These are phyloP conservation scores for Nematopogon swammerdamellus DNA, from an alignment of 2,888 invertebrate genomes.

Conservation along the genomic window DNA sequence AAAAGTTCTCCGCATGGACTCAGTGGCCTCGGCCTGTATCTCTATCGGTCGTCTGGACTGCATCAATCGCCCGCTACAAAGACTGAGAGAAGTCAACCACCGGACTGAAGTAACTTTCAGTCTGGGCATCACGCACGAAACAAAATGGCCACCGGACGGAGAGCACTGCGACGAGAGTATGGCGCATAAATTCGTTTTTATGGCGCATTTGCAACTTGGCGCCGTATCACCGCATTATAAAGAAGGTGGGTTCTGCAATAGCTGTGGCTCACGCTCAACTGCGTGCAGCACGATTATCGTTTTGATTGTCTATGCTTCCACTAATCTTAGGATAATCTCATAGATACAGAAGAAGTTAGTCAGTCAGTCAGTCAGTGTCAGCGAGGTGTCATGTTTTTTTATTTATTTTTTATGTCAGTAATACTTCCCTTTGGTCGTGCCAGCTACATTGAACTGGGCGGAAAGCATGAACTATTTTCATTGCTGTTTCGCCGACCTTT, in stretches of 20 bases:
- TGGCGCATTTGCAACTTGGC: slow-evolving; percentile 55
- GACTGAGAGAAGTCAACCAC: slow-evolving; percentile 15
- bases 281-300: too few relatives aligned
- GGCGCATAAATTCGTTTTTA: slow-evolving; percentile 57
- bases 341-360: too few relatives aligned
- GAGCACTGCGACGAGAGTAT: slow-evolving; percentile 38
- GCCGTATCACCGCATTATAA: slow-evolving; percentile 50
- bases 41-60: slow-evolving; percentile 31
- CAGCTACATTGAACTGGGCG: too few relatives aligned
- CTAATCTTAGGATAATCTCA: too few relatives aligned
- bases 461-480: too few relatives aligned
- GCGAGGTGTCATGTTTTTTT: too few relatives aligned
- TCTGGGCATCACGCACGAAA: background rate
- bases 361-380: too few relatives aligned
- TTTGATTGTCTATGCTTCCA: too few relatives aligned
- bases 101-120: slow-evolving; percentile 9
- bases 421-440: too few relatives aligned
- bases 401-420: too few relatives aligned
- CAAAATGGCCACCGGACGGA: slow-evolving; percentile 18
- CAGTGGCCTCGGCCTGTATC: slow-evolving; percentile 49
- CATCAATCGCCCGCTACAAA: slow-evolving; percentile 8
- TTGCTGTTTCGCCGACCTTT: too few relatives aligned
- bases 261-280: too few relatives aligned
- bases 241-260: slow-evolving; percentile 52
- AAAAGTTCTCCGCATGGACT: slow-evolving; percentile 45